Evolutionary conservation across 2,113 vertebrate genomes (phyloP), one percentile per base, ranked within the genome.

Genomic region (Centropus unirufus): DNA sequence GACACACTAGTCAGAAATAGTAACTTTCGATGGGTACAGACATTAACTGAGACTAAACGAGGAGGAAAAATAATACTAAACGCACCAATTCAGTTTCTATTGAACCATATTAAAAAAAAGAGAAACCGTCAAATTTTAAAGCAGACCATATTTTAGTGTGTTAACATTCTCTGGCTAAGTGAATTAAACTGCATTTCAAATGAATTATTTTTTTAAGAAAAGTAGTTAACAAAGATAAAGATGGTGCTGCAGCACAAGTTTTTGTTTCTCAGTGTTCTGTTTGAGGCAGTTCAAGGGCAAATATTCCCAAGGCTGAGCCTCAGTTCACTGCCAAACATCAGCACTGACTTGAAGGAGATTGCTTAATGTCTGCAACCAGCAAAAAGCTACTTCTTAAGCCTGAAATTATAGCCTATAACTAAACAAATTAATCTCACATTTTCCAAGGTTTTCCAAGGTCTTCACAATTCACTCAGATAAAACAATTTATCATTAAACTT

Each of bases 251-350:
- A 73, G 80, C 80, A 74, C 62, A 85, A 67, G 21, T 26, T 70
- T 80, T 16, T 44, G 75, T 47, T 91, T 81, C 54, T 88, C 47
- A 54, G 61, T 20, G 21, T 76, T 87, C 62, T 97, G 78, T 83
- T 94, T 80, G 88, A 27, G 92, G 42, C 57, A 46, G 57, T 51
- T 95, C 87, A 96, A 93, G 66, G 79, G 24, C 70, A 96, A 95
- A 77, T 76, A 21, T 52, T 82, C 82, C 67, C 81, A 95, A 86
- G 81, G 86, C 78, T 81, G 91, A 92, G 22, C 69, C 74, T 96
- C 69, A 82, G 54, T 66, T 74, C 46, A 74, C 16, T 94, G 58
- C 30, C 83, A 92, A 84, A 66, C 87, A 30, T 10, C 57, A 91
- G 47, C 17, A 74, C 16, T 23, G 29, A 82, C 52, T 66, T 90